A percentile compares a stretch with the other conserved stretches of the same genome.
These are phyloP conservation scores for Protonemura montana DNA, from an alignment of 2,888 invertebrate species.

Conservation along the genomic window DNA sequence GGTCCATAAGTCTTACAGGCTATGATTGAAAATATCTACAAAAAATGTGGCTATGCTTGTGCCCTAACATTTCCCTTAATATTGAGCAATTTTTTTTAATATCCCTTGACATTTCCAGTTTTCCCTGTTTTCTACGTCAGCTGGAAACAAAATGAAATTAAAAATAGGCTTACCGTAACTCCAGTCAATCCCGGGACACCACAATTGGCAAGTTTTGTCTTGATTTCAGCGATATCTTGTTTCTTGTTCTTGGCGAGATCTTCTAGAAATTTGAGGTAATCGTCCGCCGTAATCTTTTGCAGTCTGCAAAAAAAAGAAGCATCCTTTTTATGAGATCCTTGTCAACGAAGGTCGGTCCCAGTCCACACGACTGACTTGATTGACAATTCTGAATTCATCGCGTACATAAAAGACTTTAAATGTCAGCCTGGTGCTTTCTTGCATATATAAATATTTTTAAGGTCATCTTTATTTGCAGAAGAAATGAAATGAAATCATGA, in stretches of 20 bases:
- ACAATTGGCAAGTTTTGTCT: slow-evolving; percentile 79
- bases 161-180: slow-evolving; percentile 51
- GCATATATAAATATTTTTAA: not conserved
- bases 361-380: not conserved
- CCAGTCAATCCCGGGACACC: slow-evolving; percentile 76
- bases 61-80: too few species aligned
- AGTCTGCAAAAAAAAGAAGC: too few species aligned
- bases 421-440: not conserved
- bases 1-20: too few species aligned
- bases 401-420: not conserved
- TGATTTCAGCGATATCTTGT: slow-evolving; percentile 78
- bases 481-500: slow-evolving; percentile 7
- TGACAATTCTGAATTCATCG: not conserved
- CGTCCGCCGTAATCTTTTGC: slow-evolving; percentile 75
- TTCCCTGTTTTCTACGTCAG: too few species aligned
- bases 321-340: too few species aligned
- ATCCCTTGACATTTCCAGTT: too few species aligned
- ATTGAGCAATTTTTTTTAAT: too few species aligned
- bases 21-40: too few species aligned
- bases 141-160: too few species aligned
- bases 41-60: too few species aligned
- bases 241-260: slow-evolving; percentile 87
- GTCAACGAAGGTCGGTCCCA: not conserved
- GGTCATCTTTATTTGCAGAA: not conserved
- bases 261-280: slow-evolving; percentile 85